Base-by-base conservation (phyloP, 2,797 vertebrate species). In the Chanos chanos region DNA sequence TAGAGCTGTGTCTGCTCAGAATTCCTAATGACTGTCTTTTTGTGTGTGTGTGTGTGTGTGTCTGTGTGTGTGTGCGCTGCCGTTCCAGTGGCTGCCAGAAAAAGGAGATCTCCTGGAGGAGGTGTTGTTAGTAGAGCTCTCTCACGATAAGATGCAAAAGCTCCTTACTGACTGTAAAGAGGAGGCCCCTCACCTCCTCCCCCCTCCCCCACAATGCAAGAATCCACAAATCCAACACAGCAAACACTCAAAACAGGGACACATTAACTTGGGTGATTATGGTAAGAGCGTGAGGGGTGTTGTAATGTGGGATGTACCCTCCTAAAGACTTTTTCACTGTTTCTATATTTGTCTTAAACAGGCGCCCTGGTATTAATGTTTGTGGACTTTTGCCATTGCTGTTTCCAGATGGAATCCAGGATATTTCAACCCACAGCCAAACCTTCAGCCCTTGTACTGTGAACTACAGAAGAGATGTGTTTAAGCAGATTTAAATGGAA, bases 11-110 rank as follows among this genome's bases (percentile, higher is more conserved):
- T n/a, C n/a, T n/a, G n/a, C n/a, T n/a, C n/a, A n/a, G n/a, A n/a
- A 1, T 45, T 13, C 13, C 15, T 16, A 9, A 9, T 22, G 22
- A 18, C 22, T 2, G 1, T 13, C 10, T 9, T 34, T 4, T 19
- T 34, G 3, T 33, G 24, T 18, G 22, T 22, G 1, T 12, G 7
- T 45, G 9, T 34, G 21, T 62, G 12, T 1, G 19, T 31, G 9
- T 37, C 18, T 55, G 3, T 33, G n/a, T 7, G n/a, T n/a, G n/a
- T n/a, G n/a, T n/a, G n/a, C n/a, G n/a, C 10, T 28, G 15, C 36
- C 6, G 52, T 41, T 72, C 15, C 80, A 97, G 94, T 88, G 63
- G 96, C 94, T 96, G 34, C 94, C 94, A 5, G 89, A 92, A 64
- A 83, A 88, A 58, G 82, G 82, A 1, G 86, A 90, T 24, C 86